Evolutionary conservation across 1,140 invertebrate genomes (phyloP).

Genomic region (Hycleus cichorii): DNA sequence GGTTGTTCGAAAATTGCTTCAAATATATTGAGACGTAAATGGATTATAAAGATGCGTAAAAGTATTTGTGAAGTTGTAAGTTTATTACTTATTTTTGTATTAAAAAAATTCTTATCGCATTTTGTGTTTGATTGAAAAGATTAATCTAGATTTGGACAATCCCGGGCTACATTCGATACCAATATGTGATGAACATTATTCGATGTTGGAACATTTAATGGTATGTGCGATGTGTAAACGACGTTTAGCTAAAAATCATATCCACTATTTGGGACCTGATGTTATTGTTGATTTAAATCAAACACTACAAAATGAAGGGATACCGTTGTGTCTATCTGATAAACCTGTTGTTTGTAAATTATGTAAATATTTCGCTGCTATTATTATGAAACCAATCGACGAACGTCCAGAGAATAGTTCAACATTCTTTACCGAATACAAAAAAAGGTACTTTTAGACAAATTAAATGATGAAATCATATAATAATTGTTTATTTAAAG

Average conservation of each 20-base stretch:
- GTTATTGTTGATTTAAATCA: conserved; percentile 56
- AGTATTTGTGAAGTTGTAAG: conserved; percentile 63
- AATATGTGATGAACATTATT: conserved; percentile 55
- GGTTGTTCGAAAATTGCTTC: conserved; percentile 56
- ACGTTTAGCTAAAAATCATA: conserved; percentile 62
- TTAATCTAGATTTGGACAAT: conserved; percentile 50
- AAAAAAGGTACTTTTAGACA: conserved; percentile 42
- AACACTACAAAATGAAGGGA: conserved; percentile 52
- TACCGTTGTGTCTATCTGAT: conserved; percentile 56
- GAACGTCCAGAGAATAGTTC: conserved; percentile 49
- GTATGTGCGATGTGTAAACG: conserved; percentile 68
- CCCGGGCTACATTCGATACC: conserved; percentile 53
- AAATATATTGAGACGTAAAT: conserved; percentile 67
- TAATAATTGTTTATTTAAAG: conserved; percentile 39
- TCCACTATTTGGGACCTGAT: conserved; percentile 54
- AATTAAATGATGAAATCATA: too few species aligned
- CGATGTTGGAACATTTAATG: conserved; percentile 59
- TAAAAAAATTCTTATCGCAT: conserved; percentile 13
- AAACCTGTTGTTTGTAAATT: conserved; percentile 67
- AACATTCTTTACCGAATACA: conserved; percentile 57
- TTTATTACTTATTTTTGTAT: background rate
- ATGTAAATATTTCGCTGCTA: conserved; percentile 65
- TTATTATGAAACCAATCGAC: conserved; percentile 54
- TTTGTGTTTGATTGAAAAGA: conserved; percentile 31
- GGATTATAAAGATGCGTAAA: conserved; percentile 64